phyloP scores from a whole-genome alignment of 2,113 vertebrate species.

The Calonectris borealis region DNA sequence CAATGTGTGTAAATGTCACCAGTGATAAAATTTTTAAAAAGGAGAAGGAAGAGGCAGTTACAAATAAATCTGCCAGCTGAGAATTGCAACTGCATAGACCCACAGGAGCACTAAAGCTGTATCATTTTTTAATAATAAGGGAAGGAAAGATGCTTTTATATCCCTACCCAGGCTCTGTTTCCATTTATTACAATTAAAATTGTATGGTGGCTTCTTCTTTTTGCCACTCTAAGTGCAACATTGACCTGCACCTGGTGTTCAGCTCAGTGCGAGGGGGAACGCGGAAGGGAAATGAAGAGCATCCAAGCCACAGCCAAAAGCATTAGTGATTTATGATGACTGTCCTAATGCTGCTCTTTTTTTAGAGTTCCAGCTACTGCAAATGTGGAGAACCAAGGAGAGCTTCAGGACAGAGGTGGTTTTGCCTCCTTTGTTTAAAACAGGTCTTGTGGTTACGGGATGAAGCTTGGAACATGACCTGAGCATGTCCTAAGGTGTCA shows the following conservation, averaged over 20 bases:
- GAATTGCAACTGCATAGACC: not conserved
- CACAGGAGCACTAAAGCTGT: not conserved
- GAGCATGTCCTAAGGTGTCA: not conserved
- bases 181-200: conserved; percentile 18
- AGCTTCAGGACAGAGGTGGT: not conserved
- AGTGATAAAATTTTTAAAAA: conserved; percentile 31
- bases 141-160: not conserved
- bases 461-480: not conserved
- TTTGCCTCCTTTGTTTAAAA: not conserved
- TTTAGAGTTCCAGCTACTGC: not conserved
- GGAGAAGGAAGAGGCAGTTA: conserved; percentile 22
- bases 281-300: not conserved
- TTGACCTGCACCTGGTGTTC: not conserved
- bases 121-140: not conserved
- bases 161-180: not conserved
- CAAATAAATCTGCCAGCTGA: conserved; percentile 43
- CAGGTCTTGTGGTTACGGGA: not conserved
- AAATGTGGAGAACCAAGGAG: not conserved
- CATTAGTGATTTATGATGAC: not conserved
- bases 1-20: conserved; percentile 53
- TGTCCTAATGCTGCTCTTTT: not conserved
- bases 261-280: not conserved
- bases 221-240: not conserved
- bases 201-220: not conserved
- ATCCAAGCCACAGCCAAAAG: not conserved